Conservation (phyloP, 23 tunicate species). For the Trididemnum clinides region DNA sequence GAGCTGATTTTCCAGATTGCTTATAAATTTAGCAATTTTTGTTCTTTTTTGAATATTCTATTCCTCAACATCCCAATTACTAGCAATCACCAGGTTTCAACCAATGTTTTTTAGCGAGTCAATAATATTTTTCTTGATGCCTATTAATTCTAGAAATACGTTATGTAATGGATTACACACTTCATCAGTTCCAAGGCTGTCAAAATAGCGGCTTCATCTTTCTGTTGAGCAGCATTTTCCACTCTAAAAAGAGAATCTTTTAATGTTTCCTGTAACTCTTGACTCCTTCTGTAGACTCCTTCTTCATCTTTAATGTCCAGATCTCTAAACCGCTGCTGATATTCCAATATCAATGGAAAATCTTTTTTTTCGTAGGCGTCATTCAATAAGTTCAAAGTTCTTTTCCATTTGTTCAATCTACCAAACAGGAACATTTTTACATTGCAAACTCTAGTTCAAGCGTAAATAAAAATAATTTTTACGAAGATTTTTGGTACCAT, state of each 20-base stretch:
- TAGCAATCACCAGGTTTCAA: background rate
- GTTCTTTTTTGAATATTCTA: no score
- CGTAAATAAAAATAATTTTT: background rate
- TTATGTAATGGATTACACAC: no score
- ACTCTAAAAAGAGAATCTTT: conserved; percentile 8
- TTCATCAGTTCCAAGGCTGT: no score
- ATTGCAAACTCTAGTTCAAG: no score
- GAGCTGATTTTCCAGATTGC: no score
- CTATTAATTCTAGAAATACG: no score
- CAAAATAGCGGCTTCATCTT: conserved; percentile 54
- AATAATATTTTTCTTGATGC: background rate
- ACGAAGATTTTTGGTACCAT: background rate
- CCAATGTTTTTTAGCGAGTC: background rate
- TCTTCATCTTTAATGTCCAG: conserved; percentile 66
- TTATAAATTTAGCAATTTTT: no score
- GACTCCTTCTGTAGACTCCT: conserved; percentile 38
- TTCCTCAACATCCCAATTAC: no score
- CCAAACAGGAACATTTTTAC: background rate
- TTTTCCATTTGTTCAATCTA: conserved; percentile 74
- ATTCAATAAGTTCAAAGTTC: conserved; percentile 35
- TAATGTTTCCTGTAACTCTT: conserved; percentile 12
- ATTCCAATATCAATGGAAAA: conserved; percentile 53
- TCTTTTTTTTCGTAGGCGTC: conserved; percentile 41
- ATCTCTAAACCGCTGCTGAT: conserved; percentile 47
- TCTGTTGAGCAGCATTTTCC: conserved; percentile 13